Percentiles rank a stretch among this genome's conserved stretches.
Evolutionary conservation across 1,140 invertebrate genomes (phyloP).

Genomic region (Luehdorfia chinensis): DNA sequence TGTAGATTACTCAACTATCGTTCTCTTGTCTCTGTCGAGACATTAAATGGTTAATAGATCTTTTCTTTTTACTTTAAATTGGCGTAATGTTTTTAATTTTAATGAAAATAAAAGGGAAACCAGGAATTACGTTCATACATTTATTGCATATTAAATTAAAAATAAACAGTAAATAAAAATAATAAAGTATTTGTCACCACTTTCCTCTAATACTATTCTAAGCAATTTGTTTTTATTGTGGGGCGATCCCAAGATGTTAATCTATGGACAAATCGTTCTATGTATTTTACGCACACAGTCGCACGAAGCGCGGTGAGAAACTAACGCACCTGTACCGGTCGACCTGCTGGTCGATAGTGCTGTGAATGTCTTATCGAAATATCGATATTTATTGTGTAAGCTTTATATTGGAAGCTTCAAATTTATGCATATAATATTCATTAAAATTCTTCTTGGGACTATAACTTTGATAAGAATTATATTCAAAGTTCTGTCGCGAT

Average conservation of each 20-base stretch:
- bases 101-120: no score
- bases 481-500: no score
- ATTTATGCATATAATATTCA: no score
- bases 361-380: conserved; percentile 19
- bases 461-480: no score
- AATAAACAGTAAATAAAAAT: not conserved
- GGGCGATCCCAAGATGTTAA: conserved; percentile 50
- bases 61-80: no score
- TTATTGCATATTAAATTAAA: not conserved
- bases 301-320: conserved; percentile 44
- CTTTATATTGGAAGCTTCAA: no score
- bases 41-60: no score
- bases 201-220: conserved; percentile 15
- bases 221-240: conserved; percentile 17
- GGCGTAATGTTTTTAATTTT: no score
- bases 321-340: conserved; percentile 63
- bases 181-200: conserved; percentile 5
- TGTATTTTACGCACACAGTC: conserved; percentile 39
- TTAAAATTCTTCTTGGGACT: no score
- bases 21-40: no score
- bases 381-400: conserved; percentile 25
- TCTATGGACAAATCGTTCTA: conserved; percentile 57
- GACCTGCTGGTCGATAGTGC: conserved; percentile 40
- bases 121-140: not conserved
- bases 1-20: no score